These are phyloP conservation scores for Neria commutata DNA, from an alignment of 2,888 invertebrate genomes.

Conservation along the genomic window DNA sequence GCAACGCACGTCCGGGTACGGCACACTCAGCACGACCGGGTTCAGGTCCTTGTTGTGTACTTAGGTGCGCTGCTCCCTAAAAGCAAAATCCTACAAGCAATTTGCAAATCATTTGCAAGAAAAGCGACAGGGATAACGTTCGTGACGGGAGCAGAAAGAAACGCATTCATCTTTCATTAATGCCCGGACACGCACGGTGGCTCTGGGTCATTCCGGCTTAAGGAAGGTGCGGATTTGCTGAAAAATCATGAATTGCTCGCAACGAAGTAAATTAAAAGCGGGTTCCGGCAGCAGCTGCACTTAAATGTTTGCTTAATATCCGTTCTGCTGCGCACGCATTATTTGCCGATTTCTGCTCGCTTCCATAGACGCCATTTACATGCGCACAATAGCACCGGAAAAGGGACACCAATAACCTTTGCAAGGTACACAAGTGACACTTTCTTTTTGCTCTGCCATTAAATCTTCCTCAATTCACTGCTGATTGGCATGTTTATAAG, in stretches of 20 bases:
- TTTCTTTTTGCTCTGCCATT: conserved; percentile 39
- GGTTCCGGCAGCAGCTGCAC: background rate
- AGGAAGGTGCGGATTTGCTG: background rate
- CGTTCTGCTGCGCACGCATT: no score
- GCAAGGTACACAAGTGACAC: conserved; percentile 17
- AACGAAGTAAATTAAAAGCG: conserved; percentile 1
- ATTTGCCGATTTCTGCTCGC: no score
- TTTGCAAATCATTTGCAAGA: background rate
- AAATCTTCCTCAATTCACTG: conserved; percentile 51
- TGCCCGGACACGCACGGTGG: conserved; percentile 1
- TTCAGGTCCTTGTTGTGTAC: no score
- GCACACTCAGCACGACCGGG: no score
- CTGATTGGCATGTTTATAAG: conserved; percentile 54
- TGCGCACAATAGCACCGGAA: background rate
- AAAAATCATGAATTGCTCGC: background rate
- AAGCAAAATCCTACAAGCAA: no score
- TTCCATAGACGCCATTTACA: background rate
- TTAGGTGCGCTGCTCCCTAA: no score
- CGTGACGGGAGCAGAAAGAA: no score
- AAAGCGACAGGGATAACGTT: background rate
- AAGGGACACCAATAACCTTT: no score
- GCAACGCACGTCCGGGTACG: no score
- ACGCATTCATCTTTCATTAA: background rate
- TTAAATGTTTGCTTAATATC: no score
- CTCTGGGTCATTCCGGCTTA: background rate